Evolutionary conservation across 2,113 vertebrate species (phyloP), one percentile per base, ranked within the genome.

Genomic region (Pteropus alecto): DNA sequence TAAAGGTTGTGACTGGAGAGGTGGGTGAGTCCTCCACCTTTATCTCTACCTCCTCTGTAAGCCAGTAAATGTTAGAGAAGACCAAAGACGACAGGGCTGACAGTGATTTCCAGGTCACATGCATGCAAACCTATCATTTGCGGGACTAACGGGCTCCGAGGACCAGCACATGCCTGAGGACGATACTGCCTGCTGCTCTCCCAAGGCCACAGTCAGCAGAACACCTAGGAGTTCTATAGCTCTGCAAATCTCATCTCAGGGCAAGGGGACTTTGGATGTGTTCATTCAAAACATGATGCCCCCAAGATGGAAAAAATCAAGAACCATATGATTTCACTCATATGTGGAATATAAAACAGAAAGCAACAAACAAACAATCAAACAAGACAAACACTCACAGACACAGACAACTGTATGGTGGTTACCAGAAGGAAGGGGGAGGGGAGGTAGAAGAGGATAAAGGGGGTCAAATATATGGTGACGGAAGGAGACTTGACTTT

Each of bases 151-250:
- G 15, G 61, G n/a, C 14, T 54, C 54, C 1, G n/a, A 54, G 67
- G 73, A 26, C 28, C 35, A 2, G 10, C 5, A 16, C 77, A 38
- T 8, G 3, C 30, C 4, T 0, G 30, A 26, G 0, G 48, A 38
- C 4, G 0, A 14, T 0, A 1, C 28, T 11, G 30, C 30, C 0
- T 63, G 33, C n/a, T n/a, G 46, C 33, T 82, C 67, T 90, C 21
- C 6, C 16, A 38, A 63, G 70, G 89, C 35, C n/a, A 35, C 4
- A 4, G 28, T 1, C 2, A 16, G 70, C 22, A 30, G 73, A 33
- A 46, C 38, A 14, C 28, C 35, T 30, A 30, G 33, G 28, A 10
- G 28, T 18, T 58, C 56, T 63, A 14, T 0, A 33, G 65, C 26
- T 41, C 54, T 73, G 87, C 68, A 92, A 63, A 63, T 46, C 54